Evolutionary conservation across 2,113 vertebrate genomes (phyloP).

Genomic region (Cephalopterus ornatus): DNA sequence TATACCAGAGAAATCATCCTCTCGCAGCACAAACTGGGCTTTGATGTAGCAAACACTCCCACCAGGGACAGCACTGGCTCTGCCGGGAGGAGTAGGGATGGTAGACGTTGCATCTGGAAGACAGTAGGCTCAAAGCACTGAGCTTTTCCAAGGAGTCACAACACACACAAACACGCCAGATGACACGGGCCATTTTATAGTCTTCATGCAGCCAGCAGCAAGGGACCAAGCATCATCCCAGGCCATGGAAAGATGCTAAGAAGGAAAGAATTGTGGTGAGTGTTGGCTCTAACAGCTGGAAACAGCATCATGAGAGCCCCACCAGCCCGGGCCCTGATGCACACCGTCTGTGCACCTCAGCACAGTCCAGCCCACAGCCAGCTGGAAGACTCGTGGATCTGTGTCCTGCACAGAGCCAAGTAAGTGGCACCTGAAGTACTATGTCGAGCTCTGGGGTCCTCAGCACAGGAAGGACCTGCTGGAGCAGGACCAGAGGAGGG

Average conservation of each 20-base stretch:
- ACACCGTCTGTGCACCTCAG: background rate
- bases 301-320: fast-evolving
- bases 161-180: background rate
- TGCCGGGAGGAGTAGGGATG: background rate
- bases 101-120: conserved; percentile 1
- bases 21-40: background rate
- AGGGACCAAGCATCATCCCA: background rate
- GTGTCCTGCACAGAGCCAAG: fast-evolving
- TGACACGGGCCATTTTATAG: background rate
- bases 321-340: background rate
- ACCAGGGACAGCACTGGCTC: background rate
- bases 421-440: background rate
- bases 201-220: background rate
- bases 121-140: background rate
- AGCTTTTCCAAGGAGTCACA: background rate
- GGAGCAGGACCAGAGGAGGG: background rate
- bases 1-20: conserved; percentile 36
- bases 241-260: fast-evolving
- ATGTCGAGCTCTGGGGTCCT: background rate
- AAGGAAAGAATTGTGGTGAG: background rate
- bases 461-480: background rate
- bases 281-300: background rate
- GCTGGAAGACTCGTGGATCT: fast-evolving
- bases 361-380: background rate
- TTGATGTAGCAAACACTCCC: conserved; percentile 47